Evolutionary conservation across 1,140 invertebrate genomes (phyloP).

Genomic region (Monomorium pharaonis): DNA sequence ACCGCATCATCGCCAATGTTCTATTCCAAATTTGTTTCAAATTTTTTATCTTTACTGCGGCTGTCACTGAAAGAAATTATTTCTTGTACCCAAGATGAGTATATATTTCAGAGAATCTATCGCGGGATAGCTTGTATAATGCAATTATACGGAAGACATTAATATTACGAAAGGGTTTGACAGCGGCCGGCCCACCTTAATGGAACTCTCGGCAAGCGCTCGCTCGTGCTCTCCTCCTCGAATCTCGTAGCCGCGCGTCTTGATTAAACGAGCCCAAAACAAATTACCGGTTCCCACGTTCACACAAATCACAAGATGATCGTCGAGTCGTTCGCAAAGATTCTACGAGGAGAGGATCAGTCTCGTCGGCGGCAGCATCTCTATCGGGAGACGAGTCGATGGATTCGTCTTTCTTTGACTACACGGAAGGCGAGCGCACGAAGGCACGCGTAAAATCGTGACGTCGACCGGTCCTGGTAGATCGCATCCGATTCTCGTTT

Average conservation of each 20-base stretch:
- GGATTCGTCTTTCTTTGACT: neutral
- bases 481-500: slow-evolving; percentile 49
- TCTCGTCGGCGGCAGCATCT: neutral
- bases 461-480: slow-evolving; percentile 3
- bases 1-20: no score
- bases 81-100: neutral
- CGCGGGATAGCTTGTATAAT: slow-evolving; percentile 14
- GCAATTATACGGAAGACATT: slow-evolving; percentile 37
- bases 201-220: neutral
- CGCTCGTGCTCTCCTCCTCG: neutral
- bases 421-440: neutral
- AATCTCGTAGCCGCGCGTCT: neutral
- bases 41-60: no score
- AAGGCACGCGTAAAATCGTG: slow-evolving; percentile 46
- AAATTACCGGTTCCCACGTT: slow-evolving; percentile 24
- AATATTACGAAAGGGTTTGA: slow-evolving; percentile 46
- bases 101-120: slow-evolving; percentile 7
- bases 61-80: neutral
- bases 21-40: no score
- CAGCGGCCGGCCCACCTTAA: slow-evolving; percentile 42
- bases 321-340: neutral
- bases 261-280: slow-evolving; percentile 47
- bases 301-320: slow-evolving; percentile 34
- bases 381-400: neutral
- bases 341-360: neutral